phyloP scores from a whole-genome alignment of 2,113 vertebrate species.

The Gnathonemus echidnorhynchus region DNA sequence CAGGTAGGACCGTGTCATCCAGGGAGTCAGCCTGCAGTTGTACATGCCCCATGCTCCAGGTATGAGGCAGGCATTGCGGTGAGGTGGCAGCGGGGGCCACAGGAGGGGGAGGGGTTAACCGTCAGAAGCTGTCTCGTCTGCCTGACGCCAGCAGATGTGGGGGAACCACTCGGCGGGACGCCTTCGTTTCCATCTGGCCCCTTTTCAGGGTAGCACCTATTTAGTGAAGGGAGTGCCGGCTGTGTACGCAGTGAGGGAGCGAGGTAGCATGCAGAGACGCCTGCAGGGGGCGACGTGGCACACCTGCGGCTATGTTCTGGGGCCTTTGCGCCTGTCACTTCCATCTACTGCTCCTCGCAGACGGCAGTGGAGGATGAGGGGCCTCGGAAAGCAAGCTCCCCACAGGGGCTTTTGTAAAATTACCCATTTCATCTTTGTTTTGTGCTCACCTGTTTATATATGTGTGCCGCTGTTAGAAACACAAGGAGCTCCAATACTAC shows the following conservation, averaged over 20 bases:
- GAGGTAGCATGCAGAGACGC: slow-evolving; percentile 24
- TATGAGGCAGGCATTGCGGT: neutral
- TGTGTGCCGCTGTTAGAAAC: neutral
- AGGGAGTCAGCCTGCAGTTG: neutral
- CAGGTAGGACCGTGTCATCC: neutral
- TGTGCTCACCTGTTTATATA: neutral
- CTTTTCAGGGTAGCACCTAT: slow-evolving; percentile 65
- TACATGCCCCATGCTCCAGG: slow-evolving; percentile 20
- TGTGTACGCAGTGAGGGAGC: slow-evolving; percentile 47
- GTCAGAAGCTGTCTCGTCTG: slow-evolving; percentile 52
- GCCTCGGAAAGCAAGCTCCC: neutral
- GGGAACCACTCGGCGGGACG: slow-evolving; percentile 62
- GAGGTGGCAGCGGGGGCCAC: neutral
- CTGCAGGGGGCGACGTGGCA: slow-evolving; percentile 33
- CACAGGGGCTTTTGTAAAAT: neutral
- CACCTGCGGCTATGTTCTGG: neutral
- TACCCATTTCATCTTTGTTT: neutral
- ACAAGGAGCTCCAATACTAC: neutral
- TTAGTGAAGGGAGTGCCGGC: slow-evolving; percentile 53
- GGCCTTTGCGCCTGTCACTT: neutral
- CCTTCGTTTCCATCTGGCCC: slow-evolving; percentile 67
- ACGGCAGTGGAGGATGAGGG: neutral
- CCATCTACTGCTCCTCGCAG: neutral
- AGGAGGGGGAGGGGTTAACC: neutral
- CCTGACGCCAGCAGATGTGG: slow-evolving; percentile 62